Evolutionary conservation across 2,113 vertebrate genomes (phyloP).

Genomic region (Hylia prasina): DNA sequence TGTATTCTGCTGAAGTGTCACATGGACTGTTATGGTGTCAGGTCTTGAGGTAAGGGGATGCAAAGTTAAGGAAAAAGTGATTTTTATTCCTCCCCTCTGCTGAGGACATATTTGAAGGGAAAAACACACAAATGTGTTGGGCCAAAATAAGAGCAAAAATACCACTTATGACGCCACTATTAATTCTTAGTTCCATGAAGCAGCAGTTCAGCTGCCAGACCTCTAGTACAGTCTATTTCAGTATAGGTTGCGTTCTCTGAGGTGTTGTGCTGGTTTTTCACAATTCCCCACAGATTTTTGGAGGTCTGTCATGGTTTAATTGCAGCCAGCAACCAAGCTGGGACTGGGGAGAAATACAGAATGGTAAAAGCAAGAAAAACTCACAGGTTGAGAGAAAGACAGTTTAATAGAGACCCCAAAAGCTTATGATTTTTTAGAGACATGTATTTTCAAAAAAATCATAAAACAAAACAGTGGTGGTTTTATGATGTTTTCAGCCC

Average conservation of each 20-base stretch:
- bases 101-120: background rate
- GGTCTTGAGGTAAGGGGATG: background rate
- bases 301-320: background rate
- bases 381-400: background rate
- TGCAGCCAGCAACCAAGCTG: background rate
- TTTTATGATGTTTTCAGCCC: background rate
- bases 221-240: background rate
- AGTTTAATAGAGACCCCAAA: background rate
- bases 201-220: background rate
- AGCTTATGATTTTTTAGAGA: background rate
- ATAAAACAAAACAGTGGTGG: background rate
- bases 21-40: rapidly evolving
- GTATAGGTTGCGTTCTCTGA: background rate
- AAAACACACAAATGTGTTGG: background rate
- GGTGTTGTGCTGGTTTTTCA: background rate
- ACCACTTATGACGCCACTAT: background rate
- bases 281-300: background rate
- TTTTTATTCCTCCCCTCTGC: background rate
- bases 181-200: background rate
- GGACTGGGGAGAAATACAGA: background rate
- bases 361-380: background rate
- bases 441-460: background rate
- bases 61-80: background rate
- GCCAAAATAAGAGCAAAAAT: background rate
- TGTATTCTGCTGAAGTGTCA: background rate